Base-by-base conservation (phyloP, 2,113 vertebrate species). In the Manacus vitellinus region DNA sequence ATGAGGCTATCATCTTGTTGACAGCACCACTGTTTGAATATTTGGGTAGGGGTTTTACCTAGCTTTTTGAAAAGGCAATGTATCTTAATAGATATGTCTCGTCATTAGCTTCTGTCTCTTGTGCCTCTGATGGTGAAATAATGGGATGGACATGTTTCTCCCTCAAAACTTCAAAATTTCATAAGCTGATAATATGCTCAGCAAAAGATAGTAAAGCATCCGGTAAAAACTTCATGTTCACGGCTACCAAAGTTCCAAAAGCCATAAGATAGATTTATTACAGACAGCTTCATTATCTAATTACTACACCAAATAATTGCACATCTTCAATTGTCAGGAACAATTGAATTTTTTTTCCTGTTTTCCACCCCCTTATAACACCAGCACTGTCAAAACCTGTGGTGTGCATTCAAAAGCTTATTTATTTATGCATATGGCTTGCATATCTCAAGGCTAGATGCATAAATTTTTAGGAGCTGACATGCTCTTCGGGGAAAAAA, bases 391-490 rank as follows among this genome's bases (percentile, higher is more conserved):
- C 25, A 44, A 95, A 93, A 74, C 72, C 59, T 88, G 39, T 82
- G 55, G 74, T 16, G 8, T 77, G 8, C 71, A 89, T 78, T 94
- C 76, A 95, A 86, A 93, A 65, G 10, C n/a, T 96, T 96, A 94
- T 88, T 97, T 98, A 97, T 97, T 96, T 97, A 96, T 95, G 92
- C 62, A 89, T 94, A 70, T 94, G 72, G 75, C 93, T 98, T 91
- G 95, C 41, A 76, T 95, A 93, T 97, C 89, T 97, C 95, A 97
- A 88, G 87, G 86, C 76, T 82, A 81, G 68, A 96, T 75, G 49
- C 70, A 97, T 95, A 97, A 78, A 92, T 95, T 98, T 98, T 97
- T 94, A 97, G 97, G 39, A 96, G 61, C 49, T 95, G 73, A 97
- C 91, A 70, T 73, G n/a, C 31, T 93, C 91, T 75, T 97, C 28